Evolutionary conservation across 2,888 invertebrate genomes (phyloP).

Genomic region (Hydraecia micacea): DNA sequence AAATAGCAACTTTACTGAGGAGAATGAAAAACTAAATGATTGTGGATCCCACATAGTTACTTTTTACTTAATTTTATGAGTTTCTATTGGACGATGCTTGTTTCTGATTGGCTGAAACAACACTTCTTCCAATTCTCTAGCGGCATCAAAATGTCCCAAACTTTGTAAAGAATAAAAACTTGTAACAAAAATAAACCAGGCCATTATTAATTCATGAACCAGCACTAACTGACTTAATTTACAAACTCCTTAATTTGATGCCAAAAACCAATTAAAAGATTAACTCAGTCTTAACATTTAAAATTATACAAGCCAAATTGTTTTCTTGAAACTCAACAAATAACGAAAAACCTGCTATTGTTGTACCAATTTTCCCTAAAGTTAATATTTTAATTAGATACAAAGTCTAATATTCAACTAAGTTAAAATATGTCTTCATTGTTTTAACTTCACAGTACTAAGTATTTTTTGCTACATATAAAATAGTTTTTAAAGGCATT

Average conservation of each 20-base stretch:
- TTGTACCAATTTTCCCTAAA: background rate
- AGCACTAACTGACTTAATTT: background rate
- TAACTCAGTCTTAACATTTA: background rate
- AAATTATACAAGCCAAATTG: background rate
- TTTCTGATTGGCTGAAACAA: background rate
- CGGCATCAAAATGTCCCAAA: background rate
- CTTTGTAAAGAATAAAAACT: background rate
- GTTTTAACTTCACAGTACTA: background rate
- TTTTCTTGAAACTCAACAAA: background rate
- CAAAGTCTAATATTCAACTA: background rate
- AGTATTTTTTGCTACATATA: slow-evolving; percentile 8
- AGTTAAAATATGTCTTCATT: background rate
- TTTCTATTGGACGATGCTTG: background rate
- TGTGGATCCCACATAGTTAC: background rate
- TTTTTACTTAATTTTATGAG: background rate
- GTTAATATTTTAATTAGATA: background rate
- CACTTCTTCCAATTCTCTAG: background rate
- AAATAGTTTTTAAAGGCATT: slow-evolving; percentile 27
- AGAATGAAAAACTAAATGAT: background rate
- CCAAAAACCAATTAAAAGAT: background rate
- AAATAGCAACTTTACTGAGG: background rate
- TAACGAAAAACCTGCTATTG: background rate
- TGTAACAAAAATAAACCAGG: background rate
- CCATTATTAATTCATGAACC: no score
- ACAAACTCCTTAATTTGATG: background rate